Base-by-base conservation (phyloP, 2,113 vertebrate species). In the Marmota monax region DNA sequence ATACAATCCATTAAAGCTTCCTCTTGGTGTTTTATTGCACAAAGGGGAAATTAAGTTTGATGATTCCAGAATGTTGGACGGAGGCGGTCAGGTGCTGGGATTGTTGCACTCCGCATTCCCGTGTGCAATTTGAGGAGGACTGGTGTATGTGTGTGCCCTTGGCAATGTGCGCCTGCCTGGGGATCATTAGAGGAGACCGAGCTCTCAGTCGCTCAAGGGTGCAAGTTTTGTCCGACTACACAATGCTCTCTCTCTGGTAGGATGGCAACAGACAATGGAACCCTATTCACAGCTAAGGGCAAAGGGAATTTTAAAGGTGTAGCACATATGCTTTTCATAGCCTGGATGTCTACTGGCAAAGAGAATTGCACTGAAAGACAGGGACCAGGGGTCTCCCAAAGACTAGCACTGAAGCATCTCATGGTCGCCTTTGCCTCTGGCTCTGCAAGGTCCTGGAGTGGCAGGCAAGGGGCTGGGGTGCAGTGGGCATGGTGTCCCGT, bases 31-130 rank as follows among this genome's bases (percentile, higher is more conserved):
- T 99, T 99, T 98, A 99, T 99, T 98, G 98, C 98, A 98, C 98
- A 97, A 98, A 98, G 98, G 99, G 99, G 99, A 99, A 99, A 99
- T 99, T 99, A 99, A 99, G 99, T 98, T 99, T 98, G 98, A 99
- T 99, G 98, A 98, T 98, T 99, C 97, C 98, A 99, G 98, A 98
- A 98, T 98, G 98, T 98, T 98, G 98, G 97, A 98, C 97, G 97
- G 97, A 98, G 98, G 98, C 99, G 95, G 98, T 98, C 98, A 99
- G 98, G 99, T 99, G 98, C 98, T 97, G 97, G 98, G 98, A 98
- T 98, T 98, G 94, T 98, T 98, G 96, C 97, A 97, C 92, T 97
- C 93, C 95, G 2, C 98, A 98, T 98, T 98, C 97, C 98, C 94
- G 92, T 94, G 82, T 95, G 98, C 97, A 92, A 84, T 98, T 98